A percentile compares a stretch with the other conserved stretches of the same genome.
phyloP scores from a whole-genome alignment of 2,888 invertebrate genomes.

The Candidula unifasciata region DNA sequence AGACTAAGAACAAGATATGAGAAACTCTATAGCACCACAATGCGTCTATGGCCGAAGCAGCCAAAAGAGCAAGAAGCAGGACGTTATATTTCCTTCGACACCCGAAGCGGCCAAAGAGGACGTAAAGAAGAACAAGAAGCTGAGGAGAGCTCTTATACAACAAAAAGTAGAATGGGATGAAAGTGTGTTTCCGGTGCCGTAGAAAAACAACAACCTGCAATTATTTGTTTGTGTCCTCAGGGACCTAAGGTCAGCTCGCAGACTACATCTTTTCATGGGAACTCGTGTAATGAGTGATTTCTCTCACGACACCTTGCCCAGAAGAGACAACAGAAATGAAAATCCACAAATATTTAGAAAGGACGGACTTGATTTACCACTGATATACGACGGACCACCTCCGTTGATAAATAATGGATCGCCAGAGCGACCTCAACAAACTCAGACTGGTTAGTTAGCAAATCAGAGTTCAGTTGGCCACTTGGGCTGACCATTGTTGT shows the following conservation, averaged over 20 bases:
- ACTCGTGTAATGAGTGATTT: constrained; percentile 57
- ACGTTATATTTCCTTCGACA: too few species aligned
- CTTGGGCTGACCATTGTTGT: background rate
- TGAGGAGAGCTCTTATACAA: background rate
- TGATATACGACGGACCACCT: constrained; percentile 22
- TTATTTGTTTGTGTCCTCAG: background rate
- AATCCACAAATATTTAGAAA: constrained; percentile 2
- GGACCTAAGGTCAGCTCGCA: background rate
- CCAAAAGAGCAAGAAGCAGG: too few species aligned
- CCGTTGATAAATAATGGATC: background rate
- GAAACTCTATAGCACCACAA: too few species aligned
- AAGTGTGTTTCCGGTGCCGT: background rate
- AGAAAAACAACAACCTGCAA: background rate
- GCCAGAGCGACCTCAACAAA: constrained; percentile 6
- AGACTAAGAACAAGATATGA: too few species aligned
- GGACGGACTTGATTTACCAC: constrained; percentile 14
- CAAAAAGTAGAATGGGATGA: background rate
- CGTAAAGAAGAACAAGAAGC: too few species aligned
- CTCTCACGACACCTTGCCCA: constrained; percentile 33
- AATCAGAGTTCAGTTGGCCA: too few species aligned
- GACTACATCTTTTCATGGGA: constrained; percentile 47
- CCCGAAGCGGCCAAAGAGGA: too few species aligned
- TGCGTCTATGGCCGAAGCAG: too few species aligned
- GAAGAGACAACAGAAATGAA: constrained; percentile 18
- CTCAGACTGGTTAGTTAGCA: constrained; percentile 45